Conservation (phyloP, 2,113 vertebrate species). For the Henicopernis longicauda region DNA sequence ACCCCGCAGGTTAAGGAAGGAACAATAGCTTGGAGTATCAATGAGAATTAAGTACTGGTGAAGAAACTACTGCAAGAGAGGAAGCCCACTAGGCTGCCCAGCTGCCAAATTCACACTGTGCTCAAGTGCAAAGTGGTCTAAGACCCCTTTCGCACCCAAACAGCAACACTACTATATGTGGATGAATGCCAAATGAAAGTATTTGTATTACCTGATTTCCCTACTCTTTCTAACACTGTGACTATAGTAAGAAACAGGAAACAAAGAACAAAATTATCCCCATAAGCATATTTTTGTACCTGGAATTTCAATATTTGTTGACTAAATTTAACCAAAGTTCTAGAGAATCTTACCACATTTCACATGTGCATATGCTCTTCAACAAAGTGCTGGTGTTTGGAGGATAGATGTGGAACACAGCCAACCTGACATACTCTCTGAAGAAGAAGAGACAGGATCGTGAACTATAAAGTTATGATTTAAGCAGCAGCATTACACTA, state of each 20-base stretch:
- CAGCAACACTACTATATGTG: neutral
- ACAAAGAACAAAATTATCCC: neutral
- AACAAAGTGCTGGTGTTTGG: neutral
- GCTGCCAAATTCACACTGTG: neutral
- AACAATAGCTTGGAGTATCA: neutral
- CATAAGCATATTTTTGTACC: neutral
- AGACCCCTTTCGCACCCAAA: neutral
- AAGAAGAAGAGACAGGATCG: neutral
- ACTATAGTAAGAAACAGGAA: neutral
- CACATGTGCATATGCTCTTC: neutral
- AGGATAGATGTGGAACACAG: neutral
- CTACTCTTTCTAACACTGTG: neutral
- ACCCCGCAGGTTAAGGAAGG: neutral
- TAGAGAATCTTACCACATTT: slow-evolving; percentile 3
- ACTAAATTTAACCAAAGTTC: neutral
- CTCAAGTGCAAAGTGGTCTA: neutral
- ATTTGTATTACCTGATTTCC: neutral
- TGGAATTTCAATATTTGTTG: neutral
- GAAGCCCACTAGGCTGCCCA: neutral
- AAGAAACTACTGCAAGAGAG: neutral
- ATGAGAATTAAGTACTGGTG: neutral
- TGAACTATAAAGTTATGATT: slow-evolving; percentile 13
- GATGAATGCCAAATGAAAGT: neutral
- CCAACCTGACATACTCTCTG: slow-evolving; percentile 8
- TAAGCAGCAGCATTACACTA: slow-evolving; percentile 1